phyloP scores from a whole-genome alignment of 2,888 invertebrate genomes.

The Heteropelma amictum region DNA sequence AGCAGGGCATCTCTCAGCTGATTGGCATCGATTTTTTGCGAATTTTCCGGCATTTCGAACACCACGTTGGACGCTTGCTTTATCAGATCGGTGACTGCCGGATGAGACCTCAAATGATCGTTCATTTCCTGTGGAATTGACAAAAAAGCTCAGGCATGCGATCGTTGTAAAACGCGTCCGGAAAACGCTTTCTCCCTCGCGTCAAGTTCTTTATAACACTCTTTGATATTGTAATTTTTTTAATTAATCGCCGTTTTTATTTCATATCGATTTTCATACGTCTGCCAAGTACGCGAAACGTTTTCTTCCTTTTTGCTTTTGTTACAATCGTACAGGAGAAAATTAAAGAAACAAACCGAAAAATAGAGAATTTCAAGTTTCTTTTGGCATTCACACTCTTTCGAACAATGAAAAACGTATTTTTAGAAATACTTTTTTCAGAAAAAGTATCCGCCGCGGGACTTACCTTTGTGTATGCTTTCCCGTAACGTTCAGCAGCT shows the following conservation, averaged over 20 bases:
- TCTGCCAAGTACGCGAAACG: too few relatives aligned
- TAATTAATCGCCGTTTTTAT: too few relatives aligned
- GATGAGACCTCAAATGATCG: constrained; percentile 85
- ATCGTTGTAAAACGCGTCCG: constrained; percentile 67
- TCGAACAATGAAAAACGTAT: background rate
- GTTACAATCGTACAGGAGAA: background rate
- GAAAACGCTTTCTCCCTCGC: too few relatives aligned
- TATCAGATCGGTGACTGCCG: constrained; percentile 86
- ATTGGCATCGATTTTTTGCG: constrained; percentile 83
- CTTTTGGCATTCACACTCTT: too few relatives aligned
- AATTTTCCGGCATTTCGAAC: constrained; percentile 84
- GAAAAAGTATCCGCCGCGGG: background rate
- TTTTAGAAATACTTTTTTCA: constrained; percentile 38
- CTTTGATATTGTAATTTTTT: too few relatives aligned
- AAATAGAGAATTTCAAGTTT: background rate
- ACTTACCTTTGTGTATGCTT: constrained; percentile 75
- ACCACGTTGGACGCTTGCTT: constrained; percentile 83
- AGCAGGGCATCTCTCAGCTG: constrained; percentile 89
- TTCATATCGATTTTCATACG: too few relatives aligned
- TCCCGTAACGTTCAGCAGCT: constrained; percentile 82
- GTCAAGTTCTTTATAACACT: too few relatives aligned
- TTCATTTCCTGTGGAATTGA: constrained; percentile 81
- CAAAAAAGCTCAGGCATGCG: too few relatives aligned
- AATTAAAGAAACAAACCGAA: background rate
- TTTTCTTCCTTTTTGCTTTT: background rate